phyloP scores from a whole-genome alignment of 2,113 vertebrate genomes.

The Syngnathus scovelli region DNA sequence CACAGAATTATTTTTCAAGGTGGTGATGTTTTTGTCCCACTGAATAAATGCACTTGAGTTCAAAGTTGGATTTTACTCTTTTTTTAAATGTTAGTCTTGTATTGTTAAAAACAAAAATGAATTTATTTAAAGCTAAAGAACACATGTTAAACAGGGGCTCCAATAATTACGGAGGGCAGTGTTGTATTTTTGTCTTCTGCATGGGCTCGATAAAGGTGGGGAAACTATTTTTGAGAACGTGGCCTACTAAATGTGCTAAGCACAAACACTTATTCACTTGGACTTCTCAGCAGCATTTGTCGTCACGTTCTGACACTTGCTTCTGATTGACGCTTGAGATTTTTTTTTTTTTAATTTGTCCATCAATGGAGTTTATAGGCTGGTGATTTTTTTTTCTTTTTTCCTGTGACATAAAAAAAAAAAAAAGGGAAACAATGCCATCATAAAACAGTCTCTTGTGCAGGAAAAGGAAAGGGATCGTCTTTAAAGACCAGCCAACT shows the following conservation, averaged over 20 bases:
- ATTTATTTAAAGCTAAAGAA: too few relatives aligned
- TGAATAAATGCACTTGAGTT: too few relatives aligned
- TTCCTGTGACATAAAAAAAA: constrained; percentile 51
- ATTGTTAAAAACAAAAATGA: too few relatives aligned
- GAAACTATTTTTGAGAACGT: background rate
- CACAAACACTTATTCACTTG: background rate
- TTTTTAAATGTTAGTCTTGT: too few relatives aligned
- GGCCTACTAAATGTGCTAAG: background rate
- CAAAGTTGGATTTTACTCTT: too few relatives aligned
- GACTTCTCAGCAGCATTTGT: background rate
- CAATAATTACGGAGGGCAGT: too few relatives aligned
- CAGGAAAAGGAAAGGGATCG: constrained; percentile 19
- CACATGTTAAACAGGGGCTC: too few relatives aligned
- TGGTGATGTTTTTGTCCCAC: too few relatives aligned
- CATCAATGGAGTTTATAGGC: constrained; percentile 47
- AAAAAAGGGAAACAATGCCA: constrained; percentile 27
- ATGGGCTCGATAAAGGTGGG: background rate
- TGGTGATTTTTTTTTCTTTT: constrained; percentile 56
- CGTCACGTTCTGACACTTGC: background rate
- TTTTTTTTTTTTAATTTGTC: constrained; percentile 2
- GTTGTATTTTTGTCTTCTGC: too few relatives aligned
- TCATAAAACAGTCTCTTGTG: constrained; percentile 51
- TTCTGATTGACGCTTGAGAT: background rate
- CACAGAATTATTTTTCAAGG: too few relatives aligned
- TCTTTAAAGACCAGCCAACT: constrained; percentile 31